These are phyloP conservation scores for Geotrupes spiniger DNA, from an alignment of 2,888 invertebrate genomes.

Conservation along the genomic window DNA sequence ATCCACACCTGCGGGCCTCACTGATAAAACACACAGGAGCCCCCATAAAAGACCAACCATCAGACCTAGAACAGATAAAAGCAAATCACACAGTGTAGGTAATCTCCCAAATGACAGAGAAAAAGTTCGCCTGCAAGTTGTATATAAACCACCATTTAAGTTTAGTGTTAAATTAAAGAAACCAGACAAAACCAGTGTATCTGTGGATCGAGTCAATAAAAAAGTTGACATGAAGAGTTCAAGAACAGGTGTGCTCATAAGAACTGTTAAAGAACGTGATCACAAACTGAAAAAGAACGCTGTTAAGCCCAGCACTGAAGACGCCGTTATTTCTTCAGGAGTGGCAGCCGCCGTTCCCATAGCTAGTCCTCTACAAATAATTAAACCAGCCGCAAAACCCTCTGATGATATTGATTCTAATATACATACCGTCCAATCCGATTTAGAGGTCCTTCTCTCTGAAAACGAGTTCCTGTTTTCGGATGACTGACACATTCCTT, in stretches of 20 bases:
- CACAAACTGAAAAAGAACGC: slow-evolving; percentile 31
- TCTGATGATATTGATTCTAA: slow-evolving; percentile 54
- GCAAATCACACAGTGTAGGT: slow-evolving; percentile 64
- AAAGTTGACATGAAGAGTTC: slow-evolving; percentile 32
- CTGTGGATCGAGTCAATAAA: slow-evolving; percentile 46
- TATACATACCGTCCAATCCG: slow-evolving; percentile 60
- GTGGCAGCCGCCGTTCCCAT: slow-evolving; percentile 6
- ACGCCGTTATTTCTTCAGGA: slow-evolving; percentile 35
- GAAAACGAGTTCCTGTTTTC: slow-evolving; percentile 58
- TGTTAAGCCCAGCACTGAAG: slow-evolving; percentile 38
- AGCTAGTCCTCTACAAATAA: slow-evolving; percentile 30
- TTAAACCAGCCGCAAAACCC: slow-evolving; percentile 27
- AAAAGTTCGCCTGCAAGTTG: slow-evolving; percentile 77
- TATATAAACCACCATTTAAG: slow-evolving; percentile 84
- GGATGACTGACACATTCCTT: slow-evolving; percentile 47
- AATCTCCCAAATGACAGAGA: slow-evolving; percentile 61
- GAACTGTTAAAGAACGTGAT: slow-evolving; percentile 41
- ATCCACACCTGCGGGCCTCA: slow-evolving; percentile 75
- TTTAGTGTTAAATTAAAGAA: slow-evolving; percentile 78
- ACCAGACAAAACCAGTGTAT: slow-evolving; percentile 56
- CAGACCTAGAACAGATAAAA: slow-evolving; percentile 55
- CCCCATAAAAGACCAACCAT: slow-evolving; percentile 52
- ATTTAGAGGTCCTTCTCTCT: slow-evolving; percentile 59
- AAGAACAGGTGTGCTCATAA: slow-evolving; percentile 53
- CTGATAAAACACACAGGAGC: slow-evolving; percentile 56